A percentile compares a stretch with the other conserved stretches of the same genome.
These are phyloP conservation scores for Heliopora coerulea DNA, from an alignment of 92 coral and sea anemone species.

Conservation along the genomic window DNA sequence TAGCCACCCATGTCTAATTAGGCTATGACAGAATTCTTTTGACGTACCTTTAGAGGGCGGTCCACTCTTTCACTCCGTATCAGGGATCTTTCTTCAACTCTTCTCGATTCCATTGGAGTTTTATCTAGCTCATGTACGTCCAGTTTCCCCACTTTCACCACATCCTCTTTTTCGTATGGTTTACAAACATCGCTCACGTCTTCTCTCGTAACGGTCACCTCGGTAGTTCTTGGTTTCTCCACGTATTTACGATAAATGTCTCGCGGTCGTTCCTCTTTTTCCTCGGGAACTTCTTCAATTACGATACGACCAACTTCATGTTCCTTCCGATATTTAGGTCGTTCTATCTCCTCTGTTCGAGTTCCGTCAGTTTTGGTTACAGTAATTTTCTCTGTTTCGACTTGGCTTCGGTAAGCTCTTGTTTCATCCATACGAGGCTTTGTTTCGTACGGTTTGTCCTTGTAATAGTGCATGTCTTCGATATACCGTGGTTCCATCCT, in stretches of 20 bases:
- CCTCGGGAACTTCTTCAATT: constrained; percentile 17
- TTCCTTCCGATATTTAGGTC: constrained; percentile 13
- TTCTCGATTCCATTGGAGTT: background rate
- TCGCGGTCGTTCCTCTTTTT: background rate
- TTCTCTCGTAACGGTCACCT: background rate
- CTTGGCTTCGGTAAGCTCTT: background rate
- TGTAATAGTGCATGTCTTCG: background rate
- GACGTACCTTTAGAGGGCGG: too few relatives aligned
- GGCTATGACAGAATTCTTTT: too few relatives aligned
- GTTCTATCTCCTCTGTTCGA: background rate
- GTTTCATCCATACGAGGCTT: constrained; percentile 13
- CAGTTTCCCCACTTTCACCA: constrained; percentile 1
- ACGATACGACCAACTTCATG: constrained; percentile 33
- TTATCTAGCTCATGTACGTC: background rate
- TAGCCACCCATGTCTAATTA: too few relatives aligned
- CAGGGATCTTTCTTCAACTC: background rate
- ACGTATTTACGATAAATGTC: background rate
- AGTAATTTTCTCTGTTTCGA: background rate
- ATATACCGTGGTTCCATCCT: background rate
- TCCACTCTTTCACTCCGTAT: background rate
- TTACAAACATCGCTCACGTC: background rate
- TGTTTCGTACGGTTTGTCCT: background rate
- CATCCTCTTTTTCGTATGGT: constrained; percentile 5
- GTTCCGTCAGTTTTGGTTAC: background rate
- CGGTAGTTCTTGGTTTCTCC: background rate